phyloP scores from a whole-genome alignment of 2,888 invertebrate species.

The Drosophila melanosoma region DNA sequence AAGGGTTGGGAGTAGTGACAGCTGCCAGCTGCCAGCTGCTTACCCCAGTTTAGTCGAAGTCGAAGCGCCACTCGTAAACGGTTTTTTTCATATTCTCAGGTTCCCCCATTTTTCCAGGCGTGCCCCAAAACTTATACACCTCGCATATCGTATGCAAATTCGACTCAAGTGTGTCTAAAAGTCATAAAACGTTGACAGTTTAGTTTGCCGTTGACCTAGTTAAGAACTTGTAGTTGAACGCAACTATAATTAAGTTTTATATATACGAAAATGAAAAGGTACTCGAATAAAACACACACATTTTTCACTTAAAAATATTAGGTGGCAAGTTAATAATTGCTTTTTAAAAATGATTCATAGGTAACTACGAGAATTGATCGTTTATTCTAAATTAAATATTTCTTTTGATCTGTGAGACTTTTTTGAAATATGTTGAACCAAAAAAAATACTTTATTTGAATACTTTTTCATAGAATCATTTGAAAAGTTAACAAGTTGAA shows the following conservation, averaged over 20 bases:
- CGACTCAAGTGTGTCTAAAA: conserved; percentile 58
- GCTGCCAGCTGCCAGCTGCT: conserved; percentile 73
- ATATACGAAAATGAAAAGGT: conserved; percentile 11
- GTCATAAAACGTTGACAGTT: conserved; percentile 40
- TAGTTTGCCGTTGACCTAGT: conserved; percentile 49
- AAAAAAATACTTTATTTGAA: not conserved
- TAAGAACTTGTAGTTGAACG: conserved; percentile 20
- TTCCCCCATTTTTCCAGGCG: conserved; percentile 9
- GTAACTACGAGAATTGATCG: not conserved
- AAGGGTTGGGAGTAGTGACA: conserved; percentile 54
- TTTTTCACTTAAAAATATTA: not conserved
- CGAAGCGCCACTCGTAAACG: conserved; percentile 34
- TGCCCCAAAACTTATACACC: conserved; percentile 13
- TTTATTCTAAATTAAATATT: not conserved
- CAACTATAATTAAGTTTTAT: conserved; percentile 34
- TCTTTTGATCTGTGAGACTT: not conserved
- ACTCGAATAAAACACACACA: not conserved
- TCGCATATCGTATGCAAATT: conserved; percentile 62
- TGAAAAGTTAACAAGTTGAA: not conserved
- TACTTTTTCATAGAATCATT: not conserved
- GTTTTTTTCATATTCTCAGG: conserved; percentile 1
- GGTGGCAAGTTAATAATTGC: not conserved
- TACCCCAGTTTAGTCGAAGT: conserved; percentile 64
- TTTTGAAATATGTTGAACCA: not conserved
- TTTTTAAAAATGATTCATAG: not conserved